Conservation (phyloP, 2,888 invertebrate genomes). For the Corbicula japonica region DNA sequence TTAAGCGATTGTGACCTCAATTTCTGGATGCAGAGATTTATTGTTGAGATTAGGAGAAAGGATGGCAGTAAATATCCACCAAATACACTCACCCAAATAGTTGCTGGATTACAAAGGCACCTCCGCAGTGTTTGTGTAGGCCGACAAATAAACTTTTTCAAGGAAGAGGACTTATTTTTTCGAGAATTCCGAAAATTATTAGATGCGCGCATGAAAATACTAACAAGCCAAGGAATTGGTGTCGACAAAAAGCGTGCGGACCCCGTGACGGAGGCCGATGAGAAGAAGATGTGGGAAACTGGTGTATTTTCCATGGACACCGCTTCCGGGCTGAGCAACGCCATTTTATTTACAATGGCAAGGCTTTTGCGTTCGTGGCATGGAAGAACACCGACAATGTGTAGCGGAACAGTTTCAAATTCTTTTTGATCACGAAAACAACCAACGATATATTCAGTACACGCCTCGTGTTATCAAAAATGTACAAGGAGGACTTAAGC, state of each 20-base stretch:
- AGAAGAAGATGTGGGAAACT: conserved; percentile 24
- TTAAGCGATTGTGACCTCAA: conserved; percentile 1
- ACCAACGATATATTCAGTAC: neutral
- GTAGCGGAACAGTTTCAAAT: conserved; percentile 3
- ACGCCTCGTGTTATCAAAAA: neutral
- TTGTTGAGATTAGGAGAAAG: conserved; percentile 19
- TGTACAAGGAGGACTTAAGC: conserved; percentile 2
- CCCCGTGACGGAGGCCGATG: neutral
- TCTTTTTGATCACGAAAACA: neutral
- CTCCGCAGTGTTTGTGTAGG: neutral
- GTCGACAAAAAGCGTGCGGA: conserved; percentile 7
- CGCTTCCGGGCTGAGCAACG: neutral
- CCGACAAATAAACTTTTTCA: neutral
- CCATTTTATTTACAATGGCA: neutral
- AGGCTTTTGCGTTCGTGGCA: no score
- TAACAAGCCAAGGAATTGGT: neutral
- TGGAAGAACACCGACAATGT: conserved; percentile 5
- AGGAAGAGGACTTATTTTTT: conserved; percentile 6
- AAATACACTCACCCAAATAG: conserved; percentile 11
- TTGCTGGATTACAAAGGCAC: conserved; percentile 8
- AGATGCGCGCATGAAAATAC: neutral
- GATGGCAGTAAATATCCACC: conserved; percentile 22
- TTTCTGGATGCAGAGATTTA: conserved; percentile 26
- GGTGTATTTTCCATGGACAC: conserved; percentile 4
- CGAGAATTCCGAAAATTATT: conserved; percentile 5